Evolutionary conservation across 2,888 invertebrate genomes (phyloP).

Genomic region (Phengaris alcon): DNA sequence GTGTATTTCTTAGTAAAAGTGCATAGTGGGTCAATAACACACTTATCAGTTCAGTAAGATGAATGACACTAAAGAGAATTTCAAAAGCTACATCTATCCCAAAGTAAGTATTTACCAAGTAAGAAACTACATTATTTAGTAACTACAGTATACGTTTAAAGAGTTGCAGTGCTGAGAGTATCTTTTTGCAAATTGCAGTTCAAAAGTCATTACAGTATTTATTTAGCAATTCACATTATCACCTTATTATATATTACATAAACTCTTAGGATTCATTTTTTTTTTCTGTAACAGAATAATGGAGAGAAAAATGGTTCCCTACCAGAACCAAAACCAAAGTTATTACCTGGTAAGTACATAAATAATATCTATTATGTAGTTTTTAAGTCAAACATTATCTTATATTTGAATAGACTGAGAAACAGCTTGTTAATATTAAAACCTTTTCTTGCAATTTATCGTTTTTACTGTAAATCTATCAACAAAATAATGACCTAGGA

Average conservation of each 20-base stretch:
- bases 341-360: constrained; percentile 73
- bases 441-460: too few relatives aligned
- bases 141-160: too few relatives aligned
- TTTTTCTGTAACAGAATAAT: constrained; percentile 61
- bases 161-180: too few relatives aligned
- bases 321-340: constrained; percentile 74
- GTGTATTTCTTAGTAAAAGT: constrained; percentile 35
- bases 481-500: too few relatives aligned
- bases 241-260: not conserved
- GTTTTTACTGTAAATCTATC: too few relatives aligned
- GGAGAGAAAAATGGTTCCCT: constrained; percentile 75
- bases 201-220: too few relatives aligned
- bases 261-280: not conserved
- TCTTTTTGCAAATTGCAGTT: too few relatives aligned
- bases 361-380: too few relatives aligned
- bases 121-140: not conserved
- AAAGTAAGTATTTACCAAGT: constrained; percentile 49
- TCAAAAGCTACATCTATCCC: constrained; percentile 78
- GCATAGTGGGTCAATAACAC: constrained; percentile 56
- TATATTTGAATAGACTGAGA: too few relatives aligned
- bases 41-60: constrained; percentile 60
- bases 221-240: too few relatives aligned
- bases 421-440: too few relatives aligned
- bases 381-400: too few relatives aligned
- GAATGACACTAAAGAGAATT: constrained; percentile 79